Evolutionary conservation across 2,797 vertebrate genomes (phyloP).

Genomic region (Molossus alvarezi): DNA sequence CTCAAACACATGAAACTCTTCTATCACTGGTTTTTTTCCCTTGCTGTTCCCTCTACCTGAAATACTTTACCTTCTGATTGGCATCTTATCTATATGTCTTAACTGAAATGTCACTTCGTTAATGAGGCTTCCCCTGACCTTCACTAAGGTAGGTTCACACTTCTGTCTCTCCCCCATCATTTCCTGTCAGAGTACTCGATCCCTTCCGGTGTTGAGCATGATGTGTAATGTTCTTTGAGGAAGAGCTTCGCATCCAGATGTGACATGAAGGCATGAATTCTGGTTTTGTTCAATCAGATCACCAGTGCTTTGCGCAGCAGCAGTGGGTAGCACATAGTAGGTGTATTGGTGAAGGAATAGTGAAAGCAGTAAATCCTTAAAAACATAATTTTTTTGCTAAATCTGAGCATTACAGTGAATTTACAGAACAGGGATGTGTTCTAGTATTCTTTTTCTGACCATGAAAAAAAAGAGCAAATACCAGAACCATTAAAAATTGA

Average conservation of each 20-base stretch:
- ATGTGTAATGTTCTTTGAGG: neutral
- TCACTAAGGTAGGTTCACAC: neutral
- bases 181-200: neutral
- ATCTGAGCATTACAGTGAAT: conserved; percentile 15
- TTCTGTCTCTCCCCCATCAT: neutral
- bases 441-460: conserved; percentile 20
- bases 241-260: neutral
- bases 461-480: conserved; percentile 37
- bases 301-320: neutral
- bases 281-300: neutral
- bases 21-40: neutral
- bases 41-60: neutral
- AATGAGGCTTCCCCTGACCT: neutral
- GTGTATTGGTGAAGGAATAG: neutral
- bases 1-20: neutral
- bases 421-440: neutral
- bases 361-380: neutral
- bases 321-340: neutral
- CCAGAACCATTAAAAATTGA: neutral
- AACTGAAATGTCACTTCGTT: conserved; percentile 19
- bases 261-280: neutral
- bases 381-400: neutral
- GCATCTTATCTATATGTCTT: neutral
- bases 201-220: no score
- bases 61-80: conserved; percentile 25